These are phyloP conservation scores for Uria aalge DNA, from an alignment of 2,113 vertebrate species.

Conservation along the genomic window DNA sequence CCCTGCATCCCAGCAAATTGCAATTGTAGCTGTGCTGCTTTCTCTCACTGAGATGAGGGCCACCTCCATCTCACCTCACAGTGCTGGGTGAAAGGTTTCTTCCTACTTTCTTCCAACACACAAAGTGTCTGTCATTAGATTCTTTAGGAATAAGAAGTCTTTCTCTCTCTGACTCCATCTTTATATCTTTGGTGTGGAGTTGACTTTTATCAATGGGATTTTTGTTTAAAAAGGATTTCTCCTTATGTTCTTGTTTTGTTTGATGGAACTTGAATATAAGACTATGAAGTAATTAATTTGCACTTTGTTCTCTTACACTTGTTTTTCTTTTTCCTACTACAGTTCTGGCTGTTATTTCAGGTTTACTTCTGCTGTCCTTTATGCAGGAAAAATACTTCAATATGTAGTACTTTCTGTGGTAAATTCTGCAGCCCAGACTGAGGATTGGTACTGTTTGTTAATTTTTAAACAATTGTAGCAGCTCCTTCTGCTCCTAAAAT, in stretches of 20 bases:
- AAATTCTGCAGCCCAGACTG: not conserved
- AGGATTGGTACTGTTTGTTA: not conserved
- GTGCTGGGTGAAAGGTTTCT: not conserved
- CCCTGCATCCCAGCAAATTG: not conserved
- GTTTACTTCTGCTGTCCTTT: not conserved
- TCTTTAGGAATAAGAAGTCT: not conserved
- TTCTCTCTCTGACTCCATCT: not conserved
- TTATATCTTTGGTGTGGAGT: not conserved
- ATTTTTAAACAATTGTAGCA: not conserved
- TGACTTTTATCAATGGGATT: not conserved
- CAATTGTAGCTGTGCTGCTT: not conserved
- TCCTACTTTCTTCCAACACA: not conserved
- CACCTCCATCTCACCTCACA: not conserved
- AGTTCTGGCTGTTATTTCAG: not conserved
- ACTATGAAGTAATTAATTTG: not conserved
- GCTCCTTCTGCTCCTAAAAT: not conserved
- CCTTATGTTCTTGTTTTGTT: not conserved
- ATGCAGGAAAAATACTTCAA: not conserved
- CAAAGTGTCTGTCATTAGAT: not conserved
- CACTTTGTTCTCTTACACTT: not conserved
- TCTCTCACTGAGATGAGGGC: not conserved
- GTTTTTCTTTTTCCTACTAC: not conserved
- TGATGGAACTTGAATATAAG: not conserved
- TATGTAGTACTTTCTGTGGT: not conserved
- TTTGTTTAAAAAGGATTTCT: not conserved